Conservation (phyloP, 1,140 invertebrate species). For the Akabosia matsudoensis region DNA sequence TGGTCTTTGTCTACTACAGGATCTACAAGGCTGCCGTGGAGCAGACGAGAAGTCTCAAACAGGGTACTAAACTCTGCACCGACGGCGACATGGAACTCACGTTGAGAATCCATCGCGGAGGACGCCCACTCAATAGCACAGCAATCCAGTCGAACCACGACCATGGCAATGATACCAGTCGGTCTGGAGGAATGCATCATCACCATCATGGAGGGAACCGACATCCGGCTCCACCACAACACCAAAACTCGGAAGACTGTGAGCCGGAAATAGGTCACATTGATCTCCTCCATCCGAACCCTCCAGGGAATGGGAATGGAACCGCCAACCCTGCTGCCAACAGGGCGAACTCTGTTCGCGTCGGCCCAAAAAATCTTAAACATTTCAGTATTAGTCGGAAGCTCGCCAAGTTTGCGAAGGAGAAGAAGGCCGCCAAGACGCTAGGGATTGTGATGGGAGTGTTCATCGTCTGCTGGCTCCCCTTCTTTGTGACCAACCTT, state of each 20-base stretch:
- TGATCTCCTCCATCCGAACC: slow-evolving; percentile 34
- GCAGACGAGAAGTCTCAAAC: slow-evolving; percentile 84
- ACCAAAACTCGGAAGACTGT: slow-evolving; percentile 45
- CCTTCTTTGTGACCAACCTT: slow-evolving; percentile 96
- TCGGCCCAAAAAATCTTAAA: slow-evolving; percentile 56
- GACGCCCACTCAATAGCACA: not conserved
- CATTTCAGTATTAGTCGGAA: slow-evolving; percentile 86
- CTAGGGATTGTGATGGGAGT: slow-evolving; percentile 93
- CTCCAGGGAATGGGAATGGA: slow-evolving; percentile 27
- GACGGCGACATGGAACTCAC: slow-evolving; percentile 75
- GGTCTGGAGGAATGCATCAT: slow-evolving; percentile 22
- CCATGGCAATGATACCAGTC: slow-evolving; percentile 21
- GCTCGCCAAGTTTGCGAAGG: slow-evolving; percentile 85
- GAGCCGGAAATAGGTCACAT: slow-evolving; percentile 41
- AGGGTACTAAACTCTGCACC: slow-evolving; percentile 68
- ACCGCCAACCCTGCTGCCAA: not conserved
- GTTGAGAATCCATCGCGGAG: slow-evolving; percentile 72
- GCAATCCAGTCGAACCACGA: slow-evolving; percentile 15
- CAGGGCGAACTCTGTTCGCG: slow-evolving; percentile 42
- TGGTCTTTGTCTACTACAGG: slow-evolving; percentile 95
- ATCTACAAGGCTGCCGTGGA: slow-evolving; percentile 91
- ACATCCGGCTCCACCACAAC: slow-evolving; percentile 42
- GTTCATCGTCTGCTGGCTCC: slow-evolving; percentile 96
- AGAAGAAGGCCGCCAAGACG: slow-evolving; percentile 94
- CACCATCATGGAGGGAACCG: slow-evolving; percentile 36